Evolutionary conservation across 2,113 vertebrate species (phyloP).

Genomic region (Sapayoa aenigma): DNA sequence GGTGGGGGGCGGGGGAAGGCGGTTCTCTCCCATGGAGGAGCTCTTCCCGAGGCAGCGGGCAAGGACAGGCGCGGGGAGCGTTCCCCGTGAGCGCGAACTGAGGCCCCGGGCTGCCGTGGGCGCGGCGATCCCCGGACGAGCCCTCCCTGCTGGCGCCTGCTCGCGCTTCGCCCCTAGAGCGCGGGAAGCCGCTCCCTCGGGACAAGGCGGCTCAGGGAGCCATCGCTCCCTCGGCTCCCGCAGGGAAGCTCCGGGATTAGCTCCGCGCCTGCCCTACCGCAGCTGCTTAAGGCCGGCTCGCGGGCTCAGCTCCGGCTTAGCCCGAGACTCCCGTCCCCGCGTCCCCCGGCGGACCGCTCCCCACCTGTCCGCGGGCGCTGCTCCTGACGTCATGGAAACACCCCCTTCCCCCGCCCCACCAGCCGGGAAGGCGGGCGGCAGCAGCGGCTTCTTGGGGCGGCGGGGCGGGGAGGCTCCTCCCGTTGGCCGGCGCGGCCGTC

Average conservation of each 20-base stretch:
- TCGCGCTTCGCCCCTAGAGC: neutral
- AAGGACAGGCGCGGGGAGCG: neutral
- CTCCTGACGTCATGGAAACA: constrained; percentile 54
- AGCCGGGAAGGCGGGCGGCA: neutral
- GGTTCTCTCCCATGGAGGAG: neutral
- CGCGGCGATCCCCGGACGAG: neutral
- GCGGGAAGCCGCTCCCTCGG: neutral
- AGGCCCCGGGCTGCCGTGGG: neutral
- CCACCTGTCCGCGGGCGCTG: neutral
- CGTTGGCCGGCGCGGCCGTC: neutral
- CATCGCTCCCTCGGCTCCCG: neutral
- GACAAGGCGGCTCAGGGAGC: neutral
- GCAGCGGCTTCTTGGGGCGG: neutral
- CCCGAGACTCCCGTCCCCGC: neutral
- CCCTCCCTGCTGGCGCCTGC: neutral
- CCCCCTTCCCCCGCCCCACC: neutral
- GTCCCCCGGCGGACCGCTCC: neutral
- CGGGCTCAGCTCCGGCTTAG: neutral
- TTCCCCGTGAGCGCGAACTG: neutral
- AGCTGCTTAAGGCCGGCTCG: neutral
- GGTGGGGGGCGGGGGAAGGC: too few relatives aligned
- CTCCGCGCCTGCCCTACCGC: neutral
- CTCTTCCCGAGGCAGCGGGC: neutral
- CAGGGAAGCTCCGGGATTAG: neutral
- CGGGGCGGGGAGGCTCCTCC: neutral